phyloP scores from a whole-genome alignment of 2,797 vertebrate genomes.

The Argya squamiceps region DNA sequence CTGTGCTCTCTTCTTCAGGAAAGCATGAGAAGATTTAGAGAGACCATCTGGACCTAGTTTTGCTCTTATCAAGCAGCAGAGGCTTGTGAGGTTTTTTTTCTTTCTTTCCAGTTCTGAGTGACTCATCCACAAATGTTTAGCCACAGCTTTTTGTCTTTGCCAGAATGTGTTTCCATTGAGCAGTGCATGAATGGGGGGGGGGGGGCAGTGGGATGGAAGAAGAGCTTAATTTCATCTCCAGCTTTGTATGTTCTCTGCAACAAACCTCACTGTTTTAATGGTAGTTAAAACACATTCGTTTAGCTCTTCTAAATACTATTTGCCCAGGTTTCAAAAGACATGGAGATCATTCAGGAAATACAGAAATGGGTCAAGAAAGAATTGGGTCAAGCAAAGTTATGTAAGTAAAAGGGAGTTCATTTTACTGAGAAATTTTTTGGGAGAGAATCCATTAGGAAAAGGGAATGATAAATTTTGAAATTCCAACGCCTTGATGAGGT shows the following conservation, averaged over 20 bases:
- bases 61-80: constrained; percentile 36
- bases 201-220: neutral
- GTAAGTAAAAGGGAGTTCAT: neutral
- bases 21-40: neutral
- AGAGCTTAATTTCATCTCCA: neutral
- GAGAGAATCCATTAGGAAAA: neutral
- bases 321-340: neutral
- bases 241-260: neutral
- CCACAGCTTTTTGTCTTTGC: constrained; percentile 5
- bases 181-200: neutral
- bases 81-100: neutral
- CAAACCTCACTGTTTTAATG: neutral
- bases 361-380: neutral
- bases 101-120: neutral
- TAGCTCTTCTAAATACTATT: neutral
- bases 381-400: neutral
- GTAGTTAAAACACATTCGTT: neutral
- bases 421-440: neutral
- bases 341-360: neutral
- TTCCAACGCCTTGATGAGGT: neutral
- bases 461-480: neutral
- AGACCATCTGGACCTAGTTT: neutral
- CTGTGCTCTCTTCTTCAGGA: neutral
- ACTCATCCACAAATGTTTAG: constrained; percentile 20
- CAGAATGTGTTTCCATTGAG: constrained; percentile 15